Evolutionary conservation across 53 echinoderm and acorn worm species (phyloP), one percentile per base, ranked within the genome.

Genomic region (Holothuria leucospilota): DNA sequence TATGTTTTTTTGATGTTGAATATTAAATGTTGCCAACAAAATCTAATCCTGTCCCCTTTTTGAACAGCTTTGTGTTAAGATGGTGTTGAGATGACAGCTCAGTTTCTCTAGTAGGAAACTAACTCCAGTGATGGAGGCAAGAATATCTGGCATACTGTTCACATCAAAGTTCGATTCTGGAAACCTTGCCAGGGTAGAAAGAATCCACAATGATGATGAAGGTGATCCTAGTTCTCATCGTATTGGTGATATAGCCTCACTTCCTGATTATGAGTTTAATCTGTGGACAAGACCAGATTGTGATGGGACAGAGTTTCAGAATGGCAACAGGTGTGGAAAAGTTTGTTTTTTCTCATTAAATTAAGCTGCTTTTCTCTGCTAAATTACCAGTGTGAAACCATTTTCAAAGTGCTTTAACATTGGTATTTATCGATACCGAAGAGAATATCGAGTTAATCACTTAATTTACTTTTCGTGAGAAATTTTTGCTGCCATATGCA

Each of bases 81-180:
- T 56, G 56, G 56, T 56, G 18, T 18, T 18, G 18, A 56, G 56
- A 56, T 56, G 56, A 56, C 42, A 25, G 58, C 25, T 25, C 18
- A 28, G 20, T 29, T 66, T 63, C 73, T 71, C 42, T 38, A 16
- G 29, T 24, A 18, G 68, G 13, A 14, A 26, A 51, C 77, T 4
- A 13, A 13, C 73, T 20, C 46, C 56, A 7, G 56, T 56, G 38
- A 95, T 98, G 95, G 98, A 98, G 84, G 91, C 74, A 46, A 89
- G 93, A 16, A 62, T 81, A 34, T 93, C 87, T 40, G 98, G 98
- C 34, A 93, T 98, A 20, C 90, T 98, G 13, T 98, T 98, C 87
- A 98, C 98, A 20, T 98, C 98, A 18, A 98, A 95, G 84, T 93
- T 98, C 89, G 98, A 98, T 72, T 98, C 98, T 1, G 98, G 98